Base-by-base conservation (phyloP, 53 echinoderm and acorn worm genomes). In the Echinarachnius parma region DNA sequence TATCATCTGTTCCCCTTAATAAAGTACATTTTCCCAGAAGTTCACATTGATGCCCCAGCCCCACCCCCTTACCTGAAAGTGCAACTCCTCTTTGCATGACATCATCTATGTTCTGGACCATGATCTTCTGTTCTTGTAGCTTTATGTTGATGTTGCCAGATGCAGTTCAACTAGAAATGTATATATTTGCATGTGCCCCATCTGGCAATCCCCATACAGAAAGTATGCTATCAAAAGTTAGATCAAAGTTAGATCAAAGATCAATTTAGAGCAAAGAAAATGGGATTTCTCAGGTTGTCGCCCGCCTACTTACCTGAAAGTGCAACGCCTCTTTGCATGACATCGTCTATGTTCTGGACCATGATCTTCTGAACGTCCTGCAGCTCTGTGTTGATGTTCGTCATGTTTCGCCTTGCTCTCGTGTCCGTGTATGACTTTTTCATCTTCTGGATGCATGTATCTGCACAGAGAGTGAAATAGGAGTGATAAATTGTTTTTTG, bases 61-160 rank as follows among this genome's bases (percentile, higher is more conserved):
- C n/a, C n/a, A n/a, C n/a, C n/a, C 23, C 21, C 62, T 9, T 23
- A 95, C 96, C 96, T 87, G 87, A 87, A 9, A 95, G 30, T 35
- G 87, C 87, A 21, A 95, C 86, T 1, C 96, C 96, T 50, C 96
- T 91, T 61, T 90, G 87, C 90, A 95, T 90, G 84, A 95, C 96
- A 72, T 95, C 96, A 81, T 95, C 96, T 44, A 95, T 95, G 74
- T 95, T 95, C 81, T 91, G 91, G 23, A 95, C 96, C 96, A 95
- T 95, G 29, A 95, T 95, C 67, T 90, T 90, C 58, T 95, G 96
- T 28, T 87, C 96, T 55, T 95, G 96, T 19, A 95, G 75, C 53
- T 95, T 91, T 65, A 78, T 80, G 85, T 95, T 95, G 75, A 95
- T 87, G 46, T 84, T 70, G n/a, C n/a, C n/a, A n/a, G n/a, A n/a